Evolutionary conservation across 2,888 invertebrate genomes (phyloP).

Genomic region (Furcula furcula): DNA sequence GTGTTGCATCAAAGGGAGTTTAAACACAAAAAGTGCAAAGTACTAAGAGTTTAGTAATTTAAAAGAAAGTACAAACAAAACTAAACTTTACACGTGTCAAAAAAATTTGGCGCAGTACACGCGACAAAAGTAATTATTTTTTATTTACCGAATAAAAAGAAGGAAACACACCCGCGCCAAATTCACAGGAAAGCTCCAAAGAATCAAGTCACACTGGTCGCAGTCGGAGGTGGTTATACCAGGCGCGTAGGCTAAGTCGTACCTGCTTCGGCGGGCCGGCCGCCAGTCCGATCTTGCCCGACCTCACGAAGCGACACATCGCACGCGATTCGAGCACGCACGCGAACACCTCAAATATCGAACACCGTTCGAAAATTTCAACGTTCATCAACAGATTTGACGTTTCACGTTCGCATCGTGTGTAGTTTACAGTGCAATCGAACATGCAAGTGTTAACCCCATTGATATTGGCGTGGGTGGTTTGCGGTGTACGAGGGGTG

Average conservation of each 20-base stretch:
- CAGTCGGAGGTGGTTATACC: slow-evolving; percentile 71
- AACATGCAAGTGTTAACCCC: slow-evolving; percentile 70
- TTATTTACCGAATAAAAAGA: slow-evolving; percentile 3
- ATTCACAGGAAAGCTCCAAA: slow-evolving; percentile 42
- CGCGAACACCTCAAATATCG: slow-evolving; percentile 34
- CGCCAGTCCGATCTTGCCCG: slow-evolving; percentile 68
- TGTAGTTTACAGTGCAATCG: slow-evolving; percentile 27
- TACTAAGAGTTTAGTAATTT: too few relatives aligned
- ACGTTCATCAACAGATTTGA: slow-evolving; percentile 24
- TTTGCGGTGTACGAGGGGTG: slow-evolving; percentile 61
- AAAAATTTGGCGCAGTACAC: not conserved
- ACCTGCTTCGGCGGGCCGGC: slow-evolving; percentile 68
- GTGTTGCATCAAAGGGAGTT: too few relatives aligned
- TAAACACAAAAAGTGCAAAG: too few relatives aligned
- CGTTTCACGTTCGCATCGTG: slow-evolving; percentile 25
- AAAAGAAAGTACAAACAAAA: too few relatives aligned
- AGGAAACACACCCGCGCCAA: slow-evolving; percentile 22
- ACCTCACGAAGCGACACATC: slow-evolving; percentile 58
- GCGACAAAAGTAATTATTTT: not conserved
- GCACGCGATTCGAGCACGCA: slow-evolving; percentile 42
- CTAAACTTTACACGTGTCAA: too few relatives aligned
- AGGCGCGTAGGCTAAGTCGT: slow-evolving; percentile 76
- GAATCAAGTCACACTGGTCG: slow-evolving; percentile 55
- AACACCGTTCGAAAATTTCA: slow-evolving; percentile 34
- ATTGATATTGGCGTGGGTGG: slow-evolving; percentile 60